phyloP scores from a whole-genome alignment of 2,797 vertebrate genomes.

The Aselliscus stoliczkanus region DNA sequence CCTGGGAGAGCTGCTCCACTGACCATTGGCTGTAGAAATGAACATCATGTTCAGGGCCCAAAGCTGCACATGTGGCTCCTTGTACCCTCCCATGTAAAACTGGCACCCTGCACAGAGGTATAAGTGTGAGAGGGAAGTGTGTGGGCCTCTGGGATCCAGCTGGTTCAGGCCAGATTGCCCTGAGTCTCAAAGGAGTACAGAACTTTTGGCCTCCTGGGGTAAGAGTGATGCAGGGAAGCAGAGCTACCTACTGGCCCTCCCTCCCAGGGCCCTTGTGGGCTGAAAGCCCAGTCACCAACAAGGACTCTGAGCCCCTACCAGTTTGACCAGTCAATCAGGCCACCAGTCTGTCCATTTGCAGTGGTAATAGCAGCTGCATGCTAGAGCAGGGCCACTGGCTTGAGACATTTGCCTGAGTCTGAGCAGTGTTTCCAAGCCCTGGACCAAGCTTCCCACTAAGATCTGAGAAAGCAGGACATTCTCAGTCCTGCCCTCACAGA shows the following conservation, averaged over 20 bases:
- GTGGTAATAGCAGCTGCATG: neutral
- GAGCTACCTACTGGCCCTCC: neutral
- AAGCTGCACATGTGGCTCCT: constrained; percentile 5
- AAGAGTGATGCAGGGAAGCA: neutral
- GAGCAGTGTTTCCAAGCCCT: neutral
- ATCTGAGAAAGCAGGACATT: neutral
- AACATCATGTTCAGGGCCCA: constrained; percentile 53
- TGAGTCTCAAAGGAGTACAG: neutral
- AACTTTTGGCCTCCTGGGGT: neutral
- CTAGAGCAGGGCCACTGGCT: neutral
- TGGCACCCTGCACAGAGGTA: neutral
- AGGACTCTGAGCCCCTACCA: neutral
- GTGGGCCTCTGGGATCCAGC: constrained; percentile 47
- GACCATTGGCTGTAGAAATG: constrained; percentile 33
- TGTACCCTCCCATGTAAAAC: neutral
- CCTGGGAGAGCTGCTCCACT: constrained; percentile 45
- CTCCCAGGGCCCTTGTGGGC: neutral
- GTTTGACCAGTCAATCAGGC: neutral
- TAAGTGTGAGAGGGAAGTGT: neutral
- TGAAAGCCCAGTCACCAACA: neutral
- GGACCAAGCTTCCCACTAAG: neutral
- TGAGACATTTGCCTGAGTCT: neutral
- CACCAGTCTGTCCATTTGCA: neutral
- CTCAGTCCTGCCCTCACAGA: neutral
- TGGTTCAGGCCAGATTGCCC: constrained; percentile 29